A percentile compares a stretch with the other conserved stretches of the same genome.
phyloP scores from a whole-genome alignment of 2,888 invertebrate species.

The Drosophila acutilabella region DNA sequence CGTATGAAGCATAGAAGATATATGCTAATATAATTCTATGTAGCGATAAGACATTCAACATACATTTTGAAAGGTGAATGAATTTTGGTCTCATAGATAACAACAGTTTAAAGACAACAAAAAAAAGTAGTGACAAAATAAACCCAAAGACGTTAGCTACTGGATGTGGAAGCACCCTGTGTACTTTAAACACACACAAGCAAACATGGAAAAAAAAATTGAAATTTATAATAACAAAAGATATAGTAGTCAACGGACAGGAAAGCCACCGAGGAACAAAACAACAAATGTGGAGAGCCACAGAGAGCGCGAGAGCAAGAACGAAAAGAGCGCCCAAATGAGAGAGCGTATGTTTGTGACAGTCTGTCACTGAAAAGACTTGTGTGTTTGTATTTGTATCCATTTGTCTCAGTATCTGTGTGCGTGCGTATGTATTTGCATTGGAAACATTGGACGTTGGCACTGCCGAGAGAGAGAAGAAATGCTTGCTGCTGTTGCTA shows the following conservation, averaged over 20 bases:
- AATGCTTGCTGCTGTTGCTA: conserved; percentile 45
- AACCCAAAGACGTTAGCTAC: conserved; percentile 25
- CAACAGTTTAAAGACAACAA: conserved; percentile 45
- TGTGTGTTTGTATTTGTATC: conserved; percentile 30
- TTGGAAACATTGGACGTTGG: conserved; percentile 63
- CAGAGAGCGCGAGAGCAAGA: conserved; percentile 19
- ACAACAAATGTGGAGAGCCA: conserved; percentile 41
- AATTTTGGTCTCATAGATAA: conserved; percentile 64
- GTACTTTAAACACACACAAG: not conserved
- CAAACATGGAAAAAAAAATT: conserved; percentile 28
- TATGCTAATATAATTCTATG: conserved; percentile 60
- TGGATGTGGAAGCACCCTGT: conserved; percentile 47
- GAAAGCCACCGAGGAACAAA: conserved; percentile 63
- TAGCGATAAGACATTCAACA: conserved; percentile 45
- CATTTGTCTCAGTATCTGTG: conserved; percentile 26
- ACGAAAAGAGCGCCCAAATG: conserved; percentile 35
- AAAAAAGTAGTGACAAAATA: conserved; percentile 20
- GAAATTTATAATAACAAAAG: conserved; percentile 58
- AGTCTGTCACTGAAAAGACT: conserved; percentile 41
- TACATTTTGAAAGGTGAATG: conserved; percentile 65
- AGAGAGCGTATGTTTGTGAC: conserved; percentile 44
- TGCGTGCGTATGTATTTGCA: conserved; percentile 50
- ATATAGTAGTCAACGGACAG: conserved; percentile 32
- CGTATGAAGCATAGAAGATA: conserved; percentile 39
- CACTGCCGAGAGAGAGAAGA: conserved; percentile 54